phyloP scores from a whole-genome alignment of 2,888 invertebrate genomes.

The Hemicrepidius hirtus region DNA sequence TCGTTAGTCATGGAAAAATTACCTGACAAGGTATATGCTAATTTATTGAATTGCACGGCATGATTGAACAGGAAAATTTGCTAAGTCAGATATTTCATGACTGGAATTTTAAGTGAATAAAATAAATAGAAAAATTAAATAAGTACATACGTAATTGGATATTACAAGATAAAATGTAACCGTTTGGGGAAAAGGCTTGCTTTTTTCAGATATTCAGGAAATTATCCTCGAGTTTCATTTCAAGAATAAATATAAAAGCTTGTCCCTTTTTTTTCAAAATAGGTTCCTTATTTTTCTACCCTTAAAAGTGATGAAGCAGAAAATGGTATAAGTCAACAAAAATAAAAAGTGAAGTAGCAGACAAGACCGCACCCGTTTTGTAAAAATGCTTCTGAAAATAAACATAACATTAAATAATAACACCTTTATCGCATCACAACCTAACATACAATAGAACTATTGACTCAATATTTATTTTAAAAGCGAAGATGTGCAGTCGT shows the following conservation, averaged over 20 bases:
- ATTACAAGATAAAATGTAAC: not conserved
- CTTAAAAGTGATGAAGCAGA: too few species aligned
- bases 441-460: not conserved
- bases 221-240: too few species aligned
- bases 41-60: conserved; percentile 4
- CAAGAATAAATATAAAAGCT: too few species aligned
- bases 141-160: too few species aligned
- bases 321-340: conserved; percentile 5
- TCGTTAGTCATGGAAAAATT: conserved; percentile 20
- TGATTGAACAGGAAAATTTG: not conserved
- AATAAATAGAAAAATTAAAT: too few species aligned
- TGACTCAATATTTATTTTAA: conserved; percentile 16
- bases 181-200: too few species aligned
- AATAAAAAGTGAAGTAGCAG: conserved; percentile 15
- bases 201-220: too few species aligned
- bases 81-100: too few species aligned
- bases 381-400: conserved; percentile 17
- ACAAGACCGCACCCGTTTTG: conserved; percentile 19
- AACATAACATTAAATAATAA: conserved; percentile 17
- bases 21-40: conserved; percentile 9
- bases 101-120: too few species aligned
- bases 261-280: too few species aligned
- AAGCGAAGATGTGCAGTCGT: not conserved
- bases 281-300: too few species aligned
- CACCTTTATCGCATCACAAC: not conserved